Conservation (phyloP, 1,140 invertebrate species). For the Camponotus pennsylvanicus region DNA sequence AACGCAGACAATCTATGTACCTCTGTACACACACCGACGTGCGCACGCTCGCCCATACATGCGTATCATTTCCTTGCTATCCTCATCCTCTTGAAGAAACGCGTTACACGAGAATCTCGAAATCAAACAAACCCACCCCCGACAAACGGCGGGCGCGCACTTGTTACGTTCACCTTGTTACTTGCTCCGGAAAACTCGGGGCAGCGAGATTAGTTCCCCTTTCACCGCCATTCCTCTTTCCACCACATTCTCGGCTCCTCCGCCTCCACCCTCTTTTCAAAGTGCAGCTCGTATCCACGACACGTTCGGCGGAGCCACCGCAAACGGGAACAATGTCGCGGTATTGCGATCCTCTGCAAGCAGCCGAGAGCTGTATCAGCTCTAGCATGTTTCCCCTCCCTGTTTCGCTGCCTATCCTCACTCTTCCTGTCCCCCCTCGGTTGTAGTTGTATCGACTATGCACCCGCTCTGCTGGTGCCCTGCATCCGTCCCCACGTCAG, state of each 20-base stretch:
- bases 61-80: background rate
- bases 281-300: conserved; percentile 47
- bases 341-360: conserved; percentile 69
- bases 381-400: conserved; percentile 39
- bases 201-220: conserved; percentile 49
- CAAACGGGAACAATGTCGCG: conserved; percentile 73
- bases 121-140: conserved; percentile 68
- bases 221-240: background rate
- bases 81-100: conserved; percentile 7
- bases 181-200: conserved; percentile 64
- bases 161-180: conserved; percentile 70
- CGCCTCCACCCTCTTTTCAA: background rate
- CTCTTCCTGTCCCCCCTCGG: background rate
- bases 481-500: conserved; percentile 23
- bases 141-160: conserved; percentile 48
- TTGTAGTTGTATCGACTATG: conserved; percentile 42
- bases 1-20: conserved; percentile 14
- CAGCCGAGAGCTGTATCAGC: conserved; percentile 63
- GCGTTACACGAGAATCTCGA: conserved; percentile 28
- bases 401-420: background rate
- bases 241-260: background rate
- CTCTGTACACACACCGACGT: background rate
- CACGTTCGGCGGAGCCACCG: conserved; percentile 62
- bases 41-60: too few species aligned
- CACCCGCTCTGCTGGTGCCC: background rate